These are phyloP conservation scores for Campodea augens DNA, from an alignment of 1,140 invertebrate species.

Conservation along the genomic window DNA sequence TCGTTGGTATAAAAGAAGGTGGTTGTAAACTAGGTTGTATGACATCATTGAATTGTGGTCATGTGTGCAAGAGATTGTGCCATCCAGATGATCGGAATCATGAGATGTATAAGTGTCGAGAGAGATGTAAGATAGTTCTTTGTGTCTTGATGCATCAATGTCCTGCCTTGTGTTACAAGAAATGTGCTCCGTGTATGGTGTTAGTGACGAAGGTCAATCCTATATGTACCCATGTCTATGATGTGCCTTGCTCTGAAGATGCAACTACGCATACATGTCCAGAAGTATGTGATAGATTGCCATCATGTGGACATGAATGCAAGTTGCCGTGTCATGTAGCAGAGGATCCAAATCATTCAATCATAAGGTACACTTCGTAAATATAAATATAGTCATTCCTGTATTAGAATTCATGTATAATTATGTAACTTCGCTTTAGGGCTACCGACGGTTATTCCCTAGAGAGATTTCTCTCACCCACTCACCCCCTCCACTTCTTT, in stretches of 20 bases:
- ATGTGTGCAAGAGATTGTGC: conserved; percentile 28
- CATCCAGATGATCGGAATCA: conserved; percentile 31
- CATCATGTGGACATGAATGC: conserved; percentile 32
- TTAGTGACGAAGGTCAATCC: conserved; percentile 18
- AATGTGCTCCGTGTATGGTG: conserved; percentile 26
- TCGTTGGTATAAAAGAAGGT: conserved; percentile 20
- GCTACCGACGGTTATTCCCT: too few species aligned
- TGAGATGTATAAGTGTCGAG: conserved; percentile 21
- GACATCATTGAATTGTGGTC: conserved; percentile 25
- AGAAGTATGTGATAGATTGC: conserved; percentile 9
- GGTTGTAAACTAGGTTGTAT: conserved; percentile 18
- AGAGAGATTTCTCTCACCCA: too few species aligned
- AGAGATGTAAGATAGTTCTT: conserved; percentile 19
- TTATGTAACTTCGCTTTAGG: too few species aligned
- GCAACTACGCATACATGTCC: conserved; percentile 18
- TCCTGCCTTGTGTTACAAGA: conserved; percentile 24
- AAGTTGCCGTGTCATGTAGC: conserved; percentile 2
- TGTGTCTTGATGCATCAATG: conserved; percentile 29
- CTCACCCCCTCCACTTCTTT: too few species aligned
- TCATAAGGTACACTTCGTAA: too few species aligned
- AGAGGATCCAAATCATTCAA: conserved; percentile 3
- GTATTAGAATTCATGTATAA: too few species aligned
- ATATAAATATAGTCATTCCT: too few species aligned
- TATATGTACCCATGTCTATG: conserved; percentile 26
- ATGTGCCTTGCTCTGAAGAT: conserved; percentile 24